phyloP scores from a whole-genome alignment of 2,888 invertebrate genomes.

The Iphiclides podalirius region DNA sequence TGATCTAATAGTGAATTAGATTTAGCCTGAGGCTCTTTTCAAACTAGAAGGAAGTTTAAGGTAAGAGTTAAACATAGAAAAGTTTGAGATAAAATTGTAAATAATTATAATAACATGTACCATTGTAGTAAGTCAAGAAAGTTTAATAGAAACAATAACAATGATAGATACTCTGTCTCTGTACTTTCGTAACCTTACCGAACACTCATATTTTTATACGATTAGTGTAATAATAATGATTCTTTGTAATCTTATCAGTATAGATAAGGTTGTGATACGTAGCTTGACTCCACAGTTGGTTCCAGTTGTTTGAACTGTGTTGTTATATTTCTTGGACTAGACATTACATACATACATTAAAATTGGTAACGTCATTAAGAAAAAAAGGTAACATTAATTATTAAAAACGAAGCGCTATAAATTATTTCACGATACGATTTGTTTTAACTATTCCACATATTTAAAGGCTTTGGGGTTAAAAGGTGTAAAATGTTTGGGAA shows the following conservation, averaged over 20 bases:
- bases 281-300: slow-evolving; percentile 45
- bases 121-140: no score
- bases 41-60: no score
- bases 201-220: slow-evolving; percentile 32
- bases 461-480: neutral
- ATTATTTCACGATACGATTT: neutral
- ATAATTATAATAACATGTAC: no score
- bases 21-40: no score
- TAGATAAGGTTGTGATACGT: slow-evolving; percentile 58
- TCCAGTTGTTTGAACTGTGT: slow-evolving; percentile 49
- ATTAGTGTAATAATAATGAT: slow-evolving; percentile 68
- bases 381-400: slow-evolving; percentile 12
- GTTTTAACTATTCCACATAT: no score
- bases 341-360: slow-evolving; percentile 8
- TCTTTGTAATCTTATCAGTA: slow-evolving; percentile 63
- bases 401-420: neutral
- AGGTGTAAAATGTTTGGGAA: neutral
- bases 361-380: slow-evolving; percentile 20
- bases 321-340: slow-evolving; percentile 31
- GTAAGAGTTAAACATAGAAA: no score
- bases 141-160: no score
- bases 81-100: no score
- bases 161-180: no score
- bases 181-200: slow-evolving; percentile 5
- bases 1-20: no score